Base-by-base conservation (phyloP, 1,140 invertebrate genomes). In the Lucilia sericata region DNA sequence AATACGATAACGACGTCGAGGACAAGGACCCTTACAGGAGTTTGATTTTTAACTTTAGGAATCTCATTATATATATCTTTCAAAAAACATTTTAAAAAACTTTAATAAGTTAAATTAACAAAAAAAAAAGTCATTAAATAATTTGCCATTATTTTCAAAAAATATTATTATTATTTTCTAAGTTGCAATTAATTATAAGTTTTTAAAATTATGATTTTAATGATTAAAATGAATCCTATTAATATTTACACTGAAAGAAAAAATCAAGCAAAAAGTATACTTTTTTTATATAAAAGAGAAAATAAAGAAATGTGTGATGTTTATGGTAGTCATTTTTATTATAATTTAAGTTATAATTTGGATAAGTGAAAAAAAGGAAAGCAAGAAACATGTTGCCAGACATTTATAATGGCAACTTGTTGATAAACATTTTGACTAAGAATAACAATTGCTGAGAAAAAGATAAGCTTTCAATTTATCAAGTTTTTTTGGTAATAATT, bases 61-160 rank as follows among this genome's bases (percentile, higher is more conserved):
- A 70, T 70, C 65, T 70, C 65, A 70, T 70, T 0, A 70, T 70
- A 70, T 5, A 21, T 25, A 25, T 17, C 19, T n/a, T n/a, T n/a
- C n/a, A n/a, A 70, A 19, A 21, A 21, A 70, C n/a, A 21, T n/a
- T n/a, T n/a, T n/a, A n/a, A n/a, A n/a, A n/a, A n/a, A n/a, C n/a
- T n/a, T n/a, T n/a, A n/a, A n/a, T n/a, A n/a, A n/a, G n/a, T n/a
- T n/a, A n/a, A n/a, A n/a, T n/a, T n/a, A n/a, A n/a, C n/a, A n/a
- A n/a, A 21, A 70, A 49, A 49, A 76, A 80, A 80, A 80, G 76
- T 80, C 76, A 80, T 80, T 51, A 80, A 5, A 51, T n/a, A 47
- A 80, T 51, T 80, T 80, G 76, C 76, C 76, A 80, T 80, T 80
- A 80, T 47, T 80, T 80, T 51, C 10, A 80, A 49, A 49, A 78